These are phyloP conservation scores for Pogoniulus pusillus DNA, from an alignment of 2,797 vertebrate genomes.

Conservation along the genomic window DNA sequence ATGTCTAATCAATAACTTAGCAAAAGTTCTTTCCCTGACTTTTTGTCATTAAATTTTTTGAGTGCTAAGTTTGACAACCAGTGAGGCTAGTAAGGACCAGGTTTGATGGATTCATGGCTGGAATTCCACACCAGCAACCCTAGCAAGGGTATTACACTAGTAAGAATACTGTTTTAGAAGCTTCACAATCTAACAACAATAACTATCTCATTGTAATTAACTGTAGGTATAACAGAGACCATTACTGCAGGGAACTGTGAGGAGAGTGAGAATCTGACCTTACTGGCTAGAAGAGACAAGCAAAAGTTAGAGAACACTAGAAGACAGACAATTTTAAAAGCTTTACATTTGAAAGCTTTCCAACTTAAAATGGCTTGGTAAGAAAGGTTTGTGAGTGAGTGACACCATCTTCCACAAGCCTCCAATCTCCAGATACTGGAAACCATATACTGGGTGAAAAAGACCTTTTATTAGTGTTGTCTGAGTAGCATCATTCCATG, in stretches of 20 bases:
- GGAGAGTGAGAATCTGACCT: background rate
- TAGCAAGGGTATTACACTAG: background rate
- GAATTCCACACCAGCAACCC: background rate
- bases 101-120: background rate
- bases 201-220: background rate
- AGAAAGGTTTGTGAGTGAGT: background rate
- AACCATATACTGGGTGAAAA: background rate
- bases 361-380: background rate
- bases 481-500: background rate
- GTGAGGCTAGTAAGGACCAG: background rate
- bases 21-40: background rate
- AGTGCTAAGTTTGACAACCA: background rate
- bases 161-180: background rate
- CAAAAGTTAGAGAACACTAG: background rate
- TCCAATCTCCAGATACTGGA: background rate
- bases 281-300: background rate
- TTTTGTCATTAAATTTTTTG: background rate
- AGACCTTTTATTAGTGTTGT: background rate
- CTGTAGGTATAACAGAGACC: background rate
- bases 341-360: background rate
- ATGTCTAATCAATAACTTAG: constrained; percentile 10
- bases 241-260: background rate
- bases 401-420: background rate
- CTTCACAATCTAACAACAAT: background rate
- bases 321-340: background rate